Percentiles rank a stretch among this genome's conserved stretches.
Evolutionary conservation across 2,888 invertebrate genomes (phyloP).

Genomic region (Opisthograptis luteolata): DNA sequence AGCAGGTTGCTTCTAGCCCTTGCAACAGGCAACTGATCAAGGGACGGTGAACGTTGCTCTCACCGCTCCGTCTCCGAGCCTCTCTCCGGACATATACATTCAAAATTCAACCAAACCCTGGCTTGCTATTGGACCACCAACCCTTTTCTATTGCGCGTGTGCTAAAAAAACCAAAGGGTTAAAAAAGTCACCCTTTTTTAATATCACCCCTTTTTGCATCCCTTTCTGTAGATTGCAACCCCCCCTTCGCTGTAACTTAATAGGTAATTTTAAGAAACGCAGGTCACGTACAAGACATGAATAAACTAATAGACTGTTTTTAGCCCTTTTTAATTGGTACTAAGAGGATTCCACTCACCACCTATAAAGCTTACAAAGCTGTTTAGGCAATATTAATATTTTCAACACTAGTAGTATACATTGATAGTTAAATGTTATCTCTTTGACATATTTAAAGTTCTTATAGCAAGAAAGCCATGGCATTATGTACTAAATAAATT

Average conservation of each 20-base stretch:
- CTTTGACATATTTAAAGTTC: no score
- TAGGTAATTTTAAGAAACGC: no score
- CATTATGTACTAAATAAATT: no score
- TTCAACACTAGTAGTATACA: no score
- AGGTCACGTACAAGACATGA: no score
- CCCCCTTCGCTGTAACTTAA: slow-evolving; percentile 37
- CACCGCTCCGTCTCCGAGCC: slow-evolving; percentile 48
- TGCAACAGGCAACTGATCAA: slow-evolving; percentile 59
- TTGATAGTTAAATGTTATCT: no score
- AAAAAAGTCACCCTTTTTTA: slow-evolving; percentile 74
- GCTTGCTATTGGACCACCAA: slow-evolving; percentile 72
- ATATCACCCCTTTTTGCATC: slow-evolving; percentile 59
- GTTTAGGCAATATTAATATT: no score
- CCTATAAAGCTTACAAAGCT: no score
- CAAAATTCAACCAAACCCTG: slow-evolving; percentile 63
- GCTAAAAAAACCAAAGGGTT: slow-evolving; percentile 82
- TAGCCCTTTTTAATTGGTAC: no score
- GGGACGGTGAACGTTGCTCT: slow-evolving; percentile 47
- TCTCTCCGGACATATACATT: slow-evolving; percentile 67
- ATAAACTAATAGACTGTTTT: no score
- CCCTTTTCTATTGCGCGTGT: slow-evolving; percentile 79
- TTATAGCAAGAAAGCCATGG: no score
- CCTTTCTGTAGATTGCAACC: slow-evolving; percentile 47
- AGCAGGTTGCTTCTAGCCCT: slow-evolving; percentile 56
- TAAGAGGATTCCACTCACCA: no score